A percentile compares a stretch with the other conserved stretches of the same genome.
Conservation (phyloP, 1,140 invertebrate species). For the Aphis craccivora region DNA sequence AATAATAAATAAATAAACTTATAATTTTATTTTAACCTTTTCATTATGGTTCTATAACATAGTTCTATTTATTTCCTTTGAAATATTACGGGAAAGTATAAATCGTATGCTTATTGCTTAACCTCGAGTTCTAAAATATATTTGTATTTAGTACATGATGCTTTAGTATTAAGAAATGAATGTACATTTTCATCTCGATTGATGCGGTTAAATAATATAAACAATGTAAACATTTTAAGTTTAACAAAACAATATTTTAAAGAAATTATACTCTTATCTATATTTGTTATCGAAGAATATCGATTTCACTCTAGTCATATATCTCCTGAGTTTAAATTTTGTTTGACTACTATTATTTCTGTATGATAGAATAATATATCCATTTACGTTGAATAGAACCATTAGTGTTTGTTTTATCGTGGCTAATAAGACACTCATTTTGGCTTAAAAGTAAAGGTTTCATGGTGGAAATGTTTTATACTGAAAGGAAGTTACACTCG, state of each 20-base stretch:
- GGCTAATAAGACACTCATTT: conserved; percentile 12
- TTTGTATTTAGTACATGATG: background rate
- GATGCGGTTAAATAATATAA: background rate
- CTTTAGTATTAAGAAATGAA: background rate
- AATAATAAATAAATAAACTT: too few species aligned
- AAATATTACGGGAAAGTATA: background rate
- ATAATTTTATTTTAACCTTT: background rate
- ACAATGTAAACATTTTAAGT: background rate
- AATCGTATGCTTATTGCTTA: background rate
- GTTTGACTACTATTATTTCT: background rate
- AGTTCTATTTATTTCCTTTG: background rate
- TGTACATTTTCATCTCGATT: background rate
- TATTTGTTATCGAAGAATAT: background rate
- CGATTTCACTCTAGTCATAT: background rate
- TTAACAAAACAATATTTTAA: background rate
- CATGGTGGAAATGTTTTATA: background rate
- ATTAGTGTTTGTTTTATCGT: background rate
- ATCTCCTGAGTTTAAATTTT: background rate
- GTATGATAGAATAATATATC: background rate
- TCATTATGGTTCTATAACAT: background rate
- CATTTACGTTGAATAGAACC: background rate
- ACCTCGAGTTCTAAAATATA: background rate
- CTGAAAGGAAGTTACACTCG: conserved; percentile 27
- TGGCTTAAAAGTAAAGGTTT: conserved; percentile 24
- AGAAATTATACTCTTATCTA: background rate